Evolutionary conservation across 2,888 invertebrate species (phyloP).

Genomic region (Molanna angustata): DNA sequence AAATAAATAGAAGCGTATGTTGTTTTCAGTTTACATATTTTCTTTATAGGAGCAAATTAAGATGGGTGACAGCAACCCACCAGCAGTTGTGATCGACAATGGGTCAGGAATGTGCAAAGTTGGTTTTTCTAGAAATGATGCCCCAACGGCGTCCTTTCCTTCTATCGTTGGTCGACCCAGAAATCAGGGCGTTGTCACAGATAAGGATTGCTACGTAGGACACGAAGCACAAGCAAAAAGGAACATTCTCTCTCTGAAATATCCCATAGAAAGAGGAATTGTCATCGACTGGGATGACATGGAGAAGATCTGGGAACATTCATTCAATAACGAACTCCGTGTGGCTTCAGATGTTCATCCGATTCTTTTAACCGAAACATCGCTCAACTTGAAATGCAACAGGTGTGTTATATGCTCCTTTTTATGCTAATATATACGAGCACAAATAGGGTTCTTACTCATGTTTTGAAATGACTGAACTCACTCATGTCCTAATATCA

Average conservation of each 20-base stretch:
- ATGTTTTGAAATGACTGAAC: too few species aligned
- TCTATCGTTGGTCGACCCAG: constrained; percentile 92
- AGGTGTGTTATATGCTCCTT: too few species aligned
- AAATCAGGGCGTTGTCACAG: constrained; percentile 93
- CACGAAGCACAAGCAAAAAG: constrained; percentile 96
- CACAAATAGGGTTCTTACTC: too few species aligned
- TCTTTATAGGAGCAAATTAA: too few species aligned
- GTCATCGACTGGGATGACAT: constrained; percentile 98
- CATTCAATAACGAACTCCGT: constrained; percentile 96
- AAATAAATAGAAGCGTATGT: too few species aligned
- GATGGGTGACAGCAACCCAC: neutral
- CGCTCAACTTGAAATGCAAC: constrained; percentile 84
- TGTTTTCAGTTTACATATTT: too few species aligned
- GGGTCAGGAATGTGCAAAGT: constrained; percentile 98
- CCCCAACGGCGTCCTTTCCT: constrained; percentile 92
- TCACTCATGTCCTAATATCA: too few species aligned
- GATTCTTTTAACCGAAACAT: constrained; percentile 82
- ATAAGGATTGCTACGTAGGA: constrained; percentile 94
- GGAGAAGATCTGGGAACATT: constrained; percentile 99
- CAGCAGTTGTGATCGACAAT: constrained; percentile 66
- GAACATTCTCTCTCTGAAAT: constrained; percentile 92
- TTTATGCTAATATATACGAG: too few species aligned
- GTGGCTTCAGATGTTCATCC: constrained; percentile 93
- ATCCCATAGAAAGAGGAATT: constrained; percentile 95
- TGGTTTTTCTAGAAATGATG: constrained; percentile 93